A percentile compares a stretch with the other conserved stretches of the same genome.
Evolutionary conservation across 2,888 invertebrate species (phyloP).

Genomic region (Apamea epomidion): DNA sequence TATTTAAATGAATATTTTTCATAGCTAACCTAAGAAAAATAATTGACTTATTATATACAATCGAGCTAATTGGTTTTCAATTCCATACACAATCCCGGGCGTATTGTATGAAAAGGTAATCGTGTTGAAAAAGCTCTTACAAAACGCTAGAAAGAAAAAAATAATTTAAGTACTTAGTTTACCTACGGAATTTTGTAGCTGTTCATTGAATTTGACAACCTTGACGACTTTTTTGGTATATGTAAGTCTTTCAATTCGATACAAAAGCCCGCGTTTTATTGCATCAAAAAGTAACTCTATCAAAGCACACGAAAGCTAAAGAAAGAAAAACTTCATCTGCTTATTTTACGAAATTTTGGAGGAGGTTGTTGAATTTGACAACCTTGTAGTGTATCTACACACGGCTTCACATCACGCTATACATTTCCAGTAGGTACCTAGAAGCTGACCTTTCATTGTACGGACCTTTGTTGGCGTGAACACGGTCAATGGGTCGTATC

Average conservation of each 20-base stretch:
- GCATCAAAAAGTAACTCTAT: not conserved
- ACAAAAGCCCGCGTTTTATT: not conserved
- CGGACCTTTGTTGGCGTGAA: not conserved
- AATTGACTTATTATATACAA: not conserved
- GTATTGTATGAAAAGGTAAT: not conserved
- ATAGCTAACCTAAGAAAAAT: not conserved
- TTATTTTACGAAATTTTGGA: not conserved
- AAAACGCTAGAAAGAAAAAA: not conserved
- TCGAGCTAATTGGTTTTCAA: not conserved
- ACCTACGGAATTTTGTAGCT: not conserved
- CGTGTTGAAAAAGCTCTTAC: not conserved
- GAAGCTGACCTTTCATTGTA: not conserved
- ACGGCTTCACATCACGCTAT: not conserved
- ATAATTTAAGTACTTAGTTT: too few species aligned
- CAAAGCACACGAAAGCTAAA: not conserved
- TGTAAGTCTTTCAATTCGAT: not conserved
- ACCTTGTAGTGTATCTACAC: not conserved
- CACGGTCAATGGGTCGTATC: not conserved
- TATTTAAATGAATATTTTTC: not conserved
- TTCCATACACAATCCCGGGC: not conserved
- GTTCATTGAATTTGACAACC: not conserved
- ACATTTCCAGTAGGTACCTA: not conserved
- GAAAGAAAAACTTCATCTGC: not conserved
- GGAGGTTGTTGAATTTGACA: not conserved
- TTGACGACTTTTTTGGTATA: not conserved